Evolutionary conservation across 2,888 invertebrate genomes (phyloP).

Genomic region (Dioctria linearis): DNA sequence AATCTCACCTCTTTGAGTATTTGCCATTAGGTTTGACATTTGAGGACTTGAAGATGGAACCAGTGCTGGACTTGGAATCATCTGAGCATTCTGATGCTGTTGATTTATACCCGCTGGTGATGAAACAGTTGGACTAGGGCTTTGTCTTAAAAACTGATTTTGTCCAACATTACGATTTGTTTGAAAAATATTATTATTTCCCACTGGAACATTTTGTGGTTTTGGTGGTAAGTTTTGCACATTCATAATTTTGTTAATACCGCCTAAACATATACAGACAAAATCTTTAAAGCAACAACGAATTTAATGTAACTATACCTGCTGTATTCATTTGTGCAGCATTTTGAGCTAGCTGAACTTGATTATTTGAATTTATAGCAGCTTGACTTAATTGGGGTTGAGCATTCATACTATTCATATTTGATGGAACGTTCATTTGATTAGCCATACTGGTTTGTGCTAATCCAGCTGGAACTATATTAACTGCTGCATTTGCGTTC

Average conservation of each 20-base stretch:
- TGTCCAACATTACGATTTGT: conserved; percentile 78
- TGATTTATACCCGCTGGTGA: conserved; percentile 76
- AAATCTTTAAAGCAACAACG: conserved; percentile 19
- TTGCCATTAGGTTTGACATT: conserved; percentile 75
- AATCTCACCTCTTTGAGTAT: conserved; percentile 71
- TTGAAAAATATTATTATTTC: conserved; percentile 72
- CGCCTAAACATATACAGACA: conserved; percentile 6
- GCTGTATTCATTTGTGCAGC: conserved; percentile 57
- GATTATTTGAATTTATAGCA: conserved; percentile 68
- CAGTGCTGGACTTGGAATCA: conserved; percentile 80
- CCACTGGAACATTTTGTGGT: conserved; percentile 65
- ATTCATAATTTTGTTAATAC: conserved; percentile 59
- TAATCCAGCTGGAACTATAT: conserved; percentile 64
- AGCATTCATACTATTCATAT: conserved; percentile 49
- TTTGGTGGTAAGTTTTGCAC: conserved; percentile 57
- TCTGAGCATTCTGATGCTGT: conserved; percentile 72
- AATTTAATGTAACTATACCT: conserved; percentile 42
- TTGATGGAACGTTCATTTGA: conserved; percentile 61
- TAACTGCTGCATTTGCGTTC: conserved; percentile 71
- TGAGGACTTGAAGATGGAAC: conserved; percentile 80
- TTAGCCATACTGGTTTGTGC: conserved; percentile 65
- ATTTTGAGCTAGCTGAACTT: conserved; percentile 59
- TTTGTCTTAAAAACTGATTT: conserved; percentile 83
- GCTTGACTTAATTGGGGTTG: conserved; percentile 58
- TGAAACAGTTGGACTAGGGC: conserved; percentile 84